Evolutionary conservation across 2,113 vertebrate genomes (phyloP).

Genomic region (Pterophyllum scalare): DNA sequence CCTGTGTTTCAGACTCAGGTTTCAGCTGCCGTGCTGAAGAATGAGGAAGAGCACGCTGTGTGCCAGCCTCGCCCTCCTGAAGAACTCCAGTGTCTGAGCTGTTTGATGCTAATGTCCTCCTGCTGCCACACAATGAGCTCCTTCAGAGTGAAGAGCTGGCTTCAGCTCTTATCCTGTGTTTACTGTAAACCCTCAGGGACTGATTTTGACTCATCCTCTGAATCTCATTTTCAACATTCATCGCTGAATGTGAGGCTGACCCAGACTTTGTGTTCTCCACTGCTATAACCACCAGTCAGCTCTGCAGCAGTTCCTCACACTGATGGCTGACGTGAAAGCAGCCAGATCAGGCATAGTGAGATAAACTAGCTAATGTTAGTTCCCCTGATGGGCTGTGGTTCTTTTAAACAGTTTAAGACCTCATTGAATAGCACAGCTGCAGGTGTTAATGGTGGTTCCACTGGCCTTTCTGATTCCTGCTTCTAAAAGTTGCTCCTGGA

Average conservation of each 20-base stretch:
- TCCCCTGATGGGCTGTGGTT: too few species aligned
- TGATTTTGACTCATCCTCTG: neutral
- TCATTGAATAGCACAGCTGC: too few species aligned
- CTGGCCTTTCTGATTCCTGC: neutral
- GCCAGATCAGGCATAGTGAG: too few species aligned
- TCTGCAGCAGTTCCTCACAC: neutral
- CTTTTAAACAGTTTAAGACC: too few species aligned
- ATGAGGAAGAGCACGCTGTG: slow-evolving; percentile 31
- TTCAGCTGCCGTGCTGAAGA: slow-evolving; percentile 10
- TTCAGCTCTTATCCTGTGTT: neutral
- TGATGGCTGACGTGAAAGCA: neutral
- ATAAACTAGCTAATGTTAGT: too few species aligned
- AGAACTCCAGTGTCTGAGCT: slow-evolving; percentile 25
- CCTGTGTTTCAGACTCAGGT: neutral
- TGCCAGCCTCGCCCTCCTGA: slow-evolving; percentile 26
- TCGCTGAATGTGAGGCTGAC: neutral
- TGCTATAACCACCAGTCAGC: neutral
- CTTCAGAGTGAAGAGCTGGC: slow-evolving; percentile 33
- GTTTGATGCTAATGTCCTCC: slow-evolving; percentile 47
- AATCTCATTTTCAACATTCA: neutral
- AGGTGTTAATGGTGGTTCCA: too few species aligned
- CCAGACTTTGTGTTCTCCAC: neutral
- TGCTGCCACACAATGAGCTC: slow-evolving; percentile 61
- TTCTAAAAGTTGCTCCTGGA: neutral
- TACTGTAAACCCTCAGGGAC: neutral